These are phyloP conservation scores for Chalcosyrphus nemorum DNA, from an alignment of 2,888 invertebrate genomes.

Conservation along the genomic window DNA sequence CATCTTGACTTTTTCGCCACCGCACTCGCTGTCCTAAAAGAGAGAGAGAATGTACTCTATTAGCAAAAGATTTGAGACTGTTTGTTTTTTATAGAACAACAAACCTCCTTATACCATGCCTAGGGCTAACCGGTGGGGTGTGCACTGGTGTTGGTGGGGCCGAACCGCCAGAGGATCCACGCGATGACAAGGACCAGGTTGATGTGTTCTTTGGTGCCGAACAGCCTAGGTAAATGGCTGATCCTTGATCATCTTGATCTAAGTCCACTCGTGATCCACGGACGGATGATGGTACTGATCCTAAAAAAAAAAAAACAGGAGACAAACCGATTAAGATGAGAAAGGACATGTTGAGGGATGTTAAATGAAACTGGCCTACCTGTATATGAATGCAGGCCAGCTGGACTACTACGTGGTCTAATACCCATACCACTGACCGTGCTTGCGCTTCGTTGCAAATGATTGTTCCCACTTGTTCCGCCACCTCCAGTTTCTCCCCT, in stretches of 20 bases:
- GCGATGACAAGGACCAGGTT: conserved; percentile 82
- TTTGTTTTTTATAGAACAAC: background rate
- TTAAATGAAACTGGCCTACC: conserved; percentile 80
- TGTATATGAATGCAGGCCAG: conserved; percentile 90
- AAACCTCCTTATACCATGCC: conserved; percentile 84
- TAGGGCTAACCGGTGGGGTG: conserved; percentile 90
- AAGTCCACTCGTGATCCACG: conserved; percentile 88
- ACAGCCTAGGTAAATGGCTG: conserved; percentile 85
- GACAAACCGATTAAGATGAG: background rate
- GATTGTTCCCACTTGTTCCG: conserved; percentile 55
- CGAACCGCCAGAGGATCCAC: conserved; percentile 84
- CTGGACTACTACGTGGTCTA: conserved; percentile 90
- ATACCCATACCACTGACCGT: conserved; percentile 81
- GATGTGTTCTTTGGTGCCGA: conserved; percentile 79
- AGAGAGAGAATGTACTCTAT: background rate
- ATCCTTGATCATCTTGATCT: conserved; percentile 84
- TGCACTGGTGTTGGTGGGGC: conserved; percentile 90
- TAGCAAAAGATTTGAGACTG: too few species aligned
- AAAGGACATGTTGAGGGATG: background rate
- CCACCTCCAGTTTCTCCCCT: conserved; percentile 1
- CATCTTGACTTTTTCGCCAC: conserved; percentile 69
- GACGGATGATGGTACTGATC: conserved; percentile 88
- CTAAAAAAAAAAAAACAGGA: conserved; percentile 79
- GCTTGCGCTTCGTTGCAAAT: conserved; percentile 80
- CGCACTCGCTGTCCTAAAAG: conserved; percentile 56